These are phyloP conservation scores for Apamea epomidion DNA, from an alignment of 2,888 invertebrate genomes.

Conservation along the genomic window DNA sequence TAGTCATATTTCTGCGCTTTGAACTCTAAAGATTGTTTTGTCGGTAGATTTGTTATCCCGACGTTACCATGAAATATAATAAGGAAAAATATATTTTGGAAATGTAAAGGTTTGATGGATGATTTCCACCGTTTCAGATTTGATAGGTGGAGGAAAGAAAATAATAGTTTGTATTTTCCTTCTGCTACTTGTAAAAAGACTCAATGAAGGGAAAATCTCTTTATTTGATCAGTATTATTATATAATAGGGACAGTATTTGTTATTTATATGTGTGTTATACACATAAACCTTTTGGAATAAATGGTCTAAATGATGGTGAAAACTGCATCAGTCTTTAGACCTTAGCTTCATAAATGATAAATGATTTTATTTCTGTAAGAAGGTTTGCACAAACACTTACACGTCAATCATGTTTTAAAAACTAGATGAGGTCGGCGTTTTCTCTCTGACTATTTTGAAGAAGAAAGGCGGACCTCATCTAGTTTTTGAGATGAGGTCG, in stretches of 20 bases:
- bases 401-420: too few species aligned
- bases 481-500: too few species aligned
- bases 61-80: constrained; percentile 48
- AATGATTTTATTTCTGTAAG: too few species aligned
- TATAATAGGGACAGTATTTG: constrained; percentile 1
- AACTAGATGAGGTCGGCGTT: too few species aligned
- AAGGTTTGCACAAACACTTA: too few species aligned
- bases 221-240: constrained; percentile 22
- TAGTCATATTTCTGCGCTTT: constrained; percentile 55
- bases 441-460: too few species aligned
- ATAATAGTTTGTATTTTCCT: constrained; percentile 52
- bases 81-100: constrained; percentile 47
- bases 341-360: not conserved
- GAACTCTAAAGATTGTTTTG: constrained; percentile 53
- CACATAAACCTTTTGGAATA: not conserved
- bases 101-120: constrained; percentile 56
- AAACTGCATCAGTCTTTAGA: not conserved
- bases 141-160: constrained; percentile 41
- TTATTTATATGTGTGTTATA: constrained; percentile 1
- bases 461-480: too few species aligned
- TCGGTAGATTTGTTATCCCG: constrained; percentile 53
- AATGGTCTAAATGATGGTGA: too few species aligned
- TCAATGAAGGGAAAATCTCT: constrained; percentile 12
- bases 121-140: constrained; percentile 49
- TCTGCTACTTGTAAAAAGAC: constrained; percentile 26